Base-by-base conservation (phyloP, 2,797 vertebrate genomes). In the Enteromius paludinosus region DNA sequence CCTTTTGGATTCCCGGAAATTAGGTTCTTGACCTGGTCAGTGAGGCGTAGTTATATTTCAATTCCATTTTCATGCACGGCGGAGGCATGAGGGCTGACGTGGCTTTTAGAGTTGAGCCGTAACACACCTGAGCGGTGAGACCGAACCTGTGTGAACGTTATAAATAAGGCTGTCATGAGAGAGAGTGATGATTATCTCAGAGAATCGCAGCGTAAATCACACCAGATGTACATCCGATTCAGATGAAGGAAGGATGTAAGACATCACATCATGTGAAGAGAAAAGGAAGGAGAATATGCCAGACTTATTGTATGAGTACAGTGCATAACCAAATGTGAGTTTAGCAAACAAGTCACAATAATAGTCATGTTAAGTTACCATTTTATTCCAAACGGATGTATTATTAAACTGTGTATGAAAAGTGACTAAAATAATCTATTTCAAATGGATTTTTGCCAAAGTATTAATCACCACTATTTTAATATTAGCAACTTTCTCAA, bases 21-120 rank as follows among this genome's bases (percentile, higher is more conserved):
- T 97, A 99, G 97, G 97, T 98, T 97, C 97, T 95, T 98, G 97
- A 98, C 97, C 97, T 94, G 90, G 95, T 94, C 95, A 97, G 96
- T 97, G 97, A 97, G 96, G 96, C 97, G 96, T 97, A 96, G 96
- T 96, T 97, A 96, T 96, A 96, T 97, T 96, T 96, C 95, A 96
- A 96, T 95, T 97, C 95, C 96, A 97, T 97, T 97, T 97, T 96
- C 93, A 93, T 92, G 93, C 93, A 95, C 95, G 92, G 92, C 92
- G 93, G 94, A 89, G 93, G 91, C 92, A 92, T 88, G 95, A 94
- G 95, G 71, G 72, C 76, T 56, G 79, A 84, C 71, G 79, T 23
- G 54, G 82, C 76, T 75, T 82, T 79, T 71, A 83, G 70, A 83
- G 96, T 95, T 95, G 94, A 96, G 96, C 96, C 97, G 97, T 97